Percentiles rank a stretch among this genome's conserved stretches.
Conservation (phyloP, 1,140 invertebrate genomes). For the Cyrtorhinus lividipennis region DNA sequence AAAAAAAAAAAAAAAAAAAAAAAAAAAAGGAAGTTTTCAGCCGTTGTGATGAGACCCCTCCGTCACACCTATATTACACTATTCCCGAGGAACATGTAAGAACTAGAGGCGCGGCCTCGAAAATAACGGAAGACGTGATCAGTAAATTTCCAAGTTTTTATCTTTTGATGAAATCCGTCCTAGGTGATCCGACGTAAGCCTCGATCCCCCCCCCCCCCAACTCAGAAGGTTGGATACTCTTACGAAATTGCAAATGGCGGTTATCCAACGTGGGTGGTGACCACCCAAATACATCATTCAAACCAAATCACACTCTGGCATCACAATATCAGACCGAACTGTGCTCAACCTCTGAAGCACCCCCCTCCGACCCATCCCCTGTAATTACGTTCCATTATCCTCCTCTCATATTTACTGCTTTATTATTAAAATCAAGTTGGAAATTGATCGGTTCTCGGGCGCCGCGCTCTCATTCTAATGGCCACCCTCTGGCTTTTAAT, state of each 20-base stretch:
- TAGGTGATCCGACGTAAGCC: too few species aligned
- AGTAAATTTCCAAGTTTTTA: not conserved
- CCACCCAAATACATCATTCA: not conserved
- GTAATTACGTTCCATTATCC: not conserved
- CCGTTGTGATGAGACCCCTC: too few species aligned
- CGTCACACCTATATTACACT: too few species aligned
- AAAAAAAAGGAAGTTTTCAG: too few species aligned
- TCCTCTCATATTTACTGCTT: not conserved
- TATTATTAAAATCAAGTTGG: not conserved
- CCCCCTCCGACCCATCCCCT: not conserved
- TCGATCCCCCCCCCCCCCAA: not conserved
- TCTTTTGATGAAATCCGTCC: not conserved
- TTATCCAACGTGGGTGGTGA: not conserved
- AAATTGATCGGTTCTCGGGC: not conserved
- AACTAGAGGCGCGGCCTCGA: too few species aligned
- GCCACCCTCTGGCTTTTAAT: not conserved
- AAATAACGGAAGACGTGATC: not conserved
- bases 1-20: too few species aligned
- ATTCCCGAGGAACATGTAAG: too few species aligned
- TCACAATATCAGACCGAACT: not conserved
- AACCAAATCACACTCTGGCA: not conserved
- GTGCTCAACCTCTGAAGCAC: not conserved
- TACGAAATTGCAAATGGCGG: not conserved
- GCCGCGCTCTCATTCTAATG: not conserved
- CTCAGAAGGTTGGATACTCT: too few species aligned